These are phyloP conservation scores for Drosophila crucigera DNA, from an alignment of 2,888 invertebrate species.

Conservation along the genomic window DNA sequence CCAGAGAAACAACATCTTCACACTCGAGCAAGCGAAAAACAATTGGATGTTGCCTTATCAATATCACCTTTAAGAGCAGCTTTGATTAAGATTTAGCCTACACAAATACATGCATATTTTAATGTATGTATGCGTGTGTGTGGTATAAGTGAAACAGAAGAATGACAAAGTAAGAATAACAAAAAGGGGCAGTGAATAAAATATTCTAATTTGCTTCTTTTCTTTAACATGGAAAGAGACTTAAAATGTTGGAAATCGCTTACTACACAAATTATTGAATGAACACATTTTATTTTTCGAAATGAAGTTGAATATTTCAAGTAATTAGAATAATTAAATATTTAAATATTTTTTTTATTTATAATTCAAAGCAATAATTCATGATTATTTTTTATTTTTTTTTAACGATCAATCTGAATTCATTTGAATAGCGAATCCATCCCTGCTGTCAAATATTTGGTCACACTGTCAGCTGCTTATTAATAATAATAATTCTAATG, in stretches of 20 bases:
- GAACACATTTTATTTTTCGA: background rate
- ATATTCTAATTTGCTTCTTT: background rate
- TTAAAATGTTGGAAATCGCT: background rate
- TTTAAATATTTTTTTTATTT: background rate
- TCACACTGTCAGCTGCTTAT: conserved; percentile 43
- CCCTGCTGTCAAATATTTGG: conserved; percentile 12
- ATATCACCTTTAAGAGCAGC: conserved; percentile 26
- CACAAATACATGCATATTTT: background rate
- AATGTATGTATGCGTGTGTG: background rate
- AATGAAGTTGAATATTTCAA: background rate
- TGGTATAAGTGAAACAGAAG: background rate
- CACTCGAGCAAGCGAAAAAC: conserved; percentile 3
- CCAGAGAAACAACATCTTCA: conserved; percentile 48
- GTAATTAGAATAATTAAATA: background rate
- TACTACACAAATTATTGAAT: background rate
- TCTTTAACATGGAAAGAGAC: background rate
- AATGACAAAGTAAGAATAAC: background rate
- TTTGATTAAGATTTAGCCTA: background rate
- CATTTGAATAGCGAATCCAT: background rate
- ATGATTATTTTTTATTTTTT: background rate
- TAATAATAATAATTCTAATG: conserved; percentile 31
- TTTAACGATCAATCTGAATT: conserved; percentile 1
- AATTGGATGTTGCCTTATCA: conserved; percentile 14
- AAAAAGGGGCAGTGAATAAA: background rate
- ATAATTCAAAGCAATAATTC: background rate